Evolutionary conservation across 2,888 invertebrate genomes (phyloP).

Genomic region (Polymixis flavicincta): DNA sequence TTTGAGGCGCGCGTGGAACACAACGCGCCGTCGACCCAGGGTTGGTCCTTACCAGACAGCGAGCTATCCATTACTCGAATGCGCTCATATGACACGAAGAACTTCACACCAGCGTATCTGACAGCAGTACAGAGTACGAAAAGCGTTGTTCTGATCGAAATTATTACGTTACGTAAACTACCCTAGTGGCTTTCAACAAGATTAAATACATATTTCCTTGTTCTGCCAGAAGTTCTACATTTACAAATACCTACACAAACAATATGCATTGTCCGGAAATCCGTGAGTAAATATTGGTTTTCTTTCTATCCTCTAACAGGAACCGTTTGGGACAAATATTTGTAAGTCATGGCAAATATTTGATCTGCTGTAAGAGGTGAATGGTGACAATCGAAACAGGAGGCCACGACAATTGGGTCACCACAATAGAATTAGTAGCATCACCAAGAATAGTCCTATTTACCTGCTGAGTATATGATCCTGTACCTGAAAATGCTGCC

Average conservation of each 20-base stretch:
- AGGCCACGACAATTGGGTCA: background rate
- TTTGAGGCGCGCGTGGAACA: no score
- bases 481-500: background rate
- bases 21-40: no score
- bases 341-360: slow-evolving; percentile 38
- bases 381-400: slow-evolving; percentile 4
- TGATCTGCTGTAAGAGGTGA: background rate
- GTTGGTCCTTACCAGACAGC: no score
- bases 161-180: background rate
- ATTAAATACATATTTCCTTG: background rate
- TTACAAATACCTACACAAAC: background rate
- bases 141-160: no score
- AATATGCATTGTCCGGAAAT: background rate
- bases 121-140: no score
- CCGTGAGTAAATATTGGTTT: slow-evolving; percentile 25
- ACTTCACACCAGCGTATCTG: no score
- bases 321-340: slow-evolving; percentile 25
- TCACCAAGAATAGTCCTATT: background rate
- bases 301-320: background rate
- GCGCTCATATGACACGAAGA: no score
- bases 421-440: background rate
- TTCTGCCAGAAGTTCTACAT: background rate
- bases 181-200: background rate
- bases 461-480: background rate
- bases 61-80: no score